phyloP scores from a whole-genome alignment of 2,113 vertebrate genomes.

The Nematolebias whitei region DNA sequence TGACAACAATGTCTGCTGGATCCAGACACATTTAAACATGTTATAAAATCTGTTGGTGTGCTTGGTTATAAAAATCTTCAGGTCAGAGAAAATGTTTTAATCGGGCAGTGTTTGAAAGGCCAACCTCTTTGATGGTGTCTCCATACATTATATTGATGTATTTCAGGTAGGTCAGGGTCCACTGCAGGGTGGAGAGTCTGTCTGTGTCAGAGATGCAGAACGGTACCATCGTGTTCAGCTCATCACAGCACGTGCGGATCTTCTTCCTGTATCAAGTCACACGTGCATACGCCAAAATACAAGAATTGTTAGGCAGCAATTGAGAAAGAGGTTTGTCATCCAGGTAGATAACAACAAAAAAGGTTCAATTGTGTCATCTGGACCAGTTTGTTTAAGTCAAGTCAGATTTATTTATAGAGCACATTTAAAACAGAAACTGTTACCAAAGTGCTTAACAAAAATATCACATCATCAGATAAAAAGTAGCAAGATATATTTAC shows the following conservation, averaged over 20 bases:
- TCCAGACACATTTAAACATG: not conserved
- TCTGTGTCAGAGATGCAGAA: slow-evolving; percentile 88
- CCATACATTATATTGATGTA: slow-evolving; percentile 88
- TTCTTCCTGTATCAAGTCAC: slow-evolving; percentile 78
- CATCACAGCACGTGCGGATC: slow-evolving; percentile 91
- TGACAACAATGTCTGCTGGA: not conserved
- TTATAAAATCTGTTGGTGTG: not conserved
- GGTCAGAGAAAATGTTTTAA: not conserved
- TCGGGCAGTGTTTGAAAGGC: not conserved
- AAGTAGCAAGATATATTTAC: too few species aligned
- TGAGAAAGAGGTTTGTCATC: too few species aligned
- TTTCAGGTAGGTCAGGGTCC: slow-evolving; percentile 90
- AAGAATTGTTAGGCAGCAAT: too few species aligned
- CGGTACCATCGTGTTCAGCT: slow-evolving; percentile 90
- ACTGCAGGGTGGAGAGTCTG: slow-evolving; percentile 90
- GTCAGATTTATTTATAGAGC: too few species aligned
- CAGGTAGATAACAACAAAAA: too few species aligned
- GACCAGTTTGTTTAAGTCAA: too few species aligned
- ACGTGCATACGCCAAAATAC: not conserved
- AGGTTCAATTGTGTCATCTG: too few species aligned
- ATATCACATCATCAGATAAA: too few species aligned
- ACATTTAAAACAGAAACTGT: too few species aligned
- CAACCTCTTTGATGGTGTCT: slow-evolving; percentile 87
- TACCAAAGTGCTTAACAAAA: too few species aligned
- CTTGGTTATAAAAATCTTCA: not conserved